Conservation (phyloP, 2,113 vertebrate genomes). For the Dasyprocta punctata region DNA sequence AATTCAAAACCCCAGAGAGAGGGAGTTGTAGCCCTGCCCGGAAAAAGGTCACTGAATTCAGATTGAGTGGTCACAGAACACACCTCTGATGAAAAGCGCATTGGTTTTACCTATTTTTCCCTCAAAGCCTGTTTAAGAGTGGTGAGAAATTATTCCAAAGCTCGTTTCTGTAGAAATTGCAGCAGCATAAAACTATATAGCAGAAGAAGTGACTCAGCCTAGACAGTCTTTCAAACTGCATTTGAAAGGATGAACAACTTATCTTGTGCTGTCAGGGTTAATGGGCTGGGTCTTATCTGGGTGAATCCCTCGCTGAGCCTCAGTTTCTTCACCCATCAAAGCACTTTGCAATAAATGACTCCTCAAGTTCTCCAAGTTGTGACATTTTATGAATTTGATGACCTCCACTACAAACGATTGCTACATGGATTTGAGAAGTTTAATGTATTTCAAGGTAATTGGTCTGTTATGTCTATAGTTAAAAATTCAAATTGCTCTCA, state of each 20-base stretch:
- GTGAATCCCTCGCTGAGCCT: neutral
- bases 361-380: neutral
- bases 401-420: neutral
- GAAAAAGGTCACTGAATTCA: neutral
- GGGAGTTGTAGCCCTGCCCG: neutral
- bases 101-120: neutral
- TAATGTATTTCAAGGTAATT: constrained; percentile 61
- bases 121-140: constrained; percentile 55
- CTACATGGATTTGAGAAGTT: constrained; percentile 64
- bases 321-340: constrained; percentile 39
- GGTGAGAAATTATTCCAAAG: constrained; percentile 72
- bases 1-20: neutral
- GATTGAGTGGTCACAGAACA: neutral
- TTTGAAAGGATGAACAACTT: constrained; percentile 69
- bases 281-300: too few species aligned
- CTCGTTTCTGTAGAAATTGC: constrained; percentile 64
- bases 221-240: constrained; percentile 74
- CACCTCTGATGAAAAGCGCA: constrained; percentile 7
- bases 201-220: constrained; percentile 78
- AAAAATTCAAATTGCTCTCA: constrained; percentile 74
- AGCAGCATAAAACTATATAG: constrained; percentile 70
- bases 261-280: constrained; percentile 39
- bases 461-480: constrained; percentile 72
- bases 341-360: neutral
- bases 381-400: neutral